Conservation (phyloP, 2,797 vertebrate species). For the Smutsia gigantea region DNA sequence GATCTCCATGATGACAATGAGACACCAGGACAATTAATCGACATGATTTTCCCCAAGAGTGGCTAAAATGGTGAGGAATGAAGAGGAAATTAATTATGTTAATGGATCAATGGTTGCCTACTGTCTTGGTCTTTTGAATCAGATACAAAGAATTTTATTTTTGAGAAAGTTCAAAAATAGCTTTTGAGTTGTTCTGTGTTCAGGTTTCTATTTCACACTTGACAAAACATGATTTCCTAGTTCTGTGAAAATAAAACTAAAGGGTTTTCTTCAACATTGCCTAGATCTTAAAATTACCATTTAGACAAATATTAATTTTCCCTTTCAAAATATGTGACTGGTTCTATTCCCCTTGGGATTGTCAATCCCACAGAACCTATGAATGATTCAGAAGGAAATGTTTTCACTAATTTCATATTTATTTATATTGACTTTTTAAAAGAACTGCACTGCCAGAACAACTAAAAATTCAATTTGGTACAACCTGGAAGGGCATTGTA, state of each 20-base stretch:
- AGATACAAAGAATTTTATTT: conserved; percentile 21
- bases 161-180: neutral
- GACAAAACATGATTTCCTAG: conserved; percentile 14
- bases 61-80: neutral
- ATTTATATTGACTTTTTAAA: conserved; percentile 33
- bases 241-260: conserved; percentile 45
- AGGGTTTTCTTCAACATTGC: neutral
- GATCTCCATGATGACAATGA: neutral
- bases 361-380: neutral
- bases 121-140: conserved; percentile 28
- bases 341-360: neutral
- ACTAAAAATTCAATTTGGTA: neutral
- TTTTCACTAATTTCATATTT: conserved; percentile 31
- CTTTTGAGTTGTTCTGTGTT: conserved; percentile 18
- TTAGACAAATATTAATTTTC: conserved; percentile 55
- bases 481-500: neutral
- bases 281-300: conserved; percentile 8
- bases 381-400: neutral
- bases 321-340: neutral
- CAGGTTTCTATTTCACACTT: conserved; percentile 32
- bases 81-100: conserved; percentile 23
- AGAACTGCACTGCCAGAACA: neutral
- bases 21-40: neutral
- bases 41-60: neutral
- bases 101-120: conserved; percentile 3